Base-by-base conservation (phyloP, 2,888 invertebrate species). In the Notodonta ziczac region DNA sequence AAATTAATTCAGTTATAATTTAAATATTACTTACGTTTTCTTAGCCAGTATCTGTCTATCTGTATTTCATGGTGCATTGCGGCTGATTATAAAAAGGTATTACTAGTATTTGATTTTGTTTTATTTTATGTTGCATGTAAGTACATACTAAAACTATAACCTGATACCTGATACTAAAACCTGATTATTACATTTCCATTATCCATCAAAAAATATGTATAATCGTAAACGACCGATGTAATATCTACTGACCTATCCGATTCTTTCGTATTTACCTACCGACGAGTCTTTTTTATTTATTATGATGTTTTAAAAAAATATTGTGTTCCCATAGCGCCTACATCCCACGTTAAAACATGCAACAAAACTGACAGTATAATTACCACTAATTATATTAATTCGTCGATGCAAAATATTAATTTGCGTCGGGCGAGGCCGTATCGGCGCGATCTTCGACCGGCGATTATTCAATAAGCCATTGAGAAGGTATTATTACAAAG, bases 401-500 rank as follows among this genome's bases (percentile, higher is more conserved):
- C 81, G 66, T 61, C 73, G 78, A 77, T 77, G 78, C 81, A 76
- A 83, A 84, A 85, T 86, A 89, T 89, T 90, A 91, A 90, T 90
- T 90, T 89, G 81, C 84, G 78, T 82, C 74, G 77, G 74, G 74
- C 67, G 76, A 78, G 72, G 70, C 64, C 70, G 66, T 77, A 82
- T 84, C 82, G 70, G 70, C 70, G 60, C 71, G 76, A 84, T 87
- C 88, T 82, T 60, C 65, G 72, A 72, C 75, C 74, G 74, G 73
- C 84, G 85, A 86, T 90, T 85, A 90, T 91, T 91, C 86, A 91
- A 91, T 90, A 87, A 87, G 81, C 85, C 80, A 86, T 85, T 86
- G 82, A 84, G 77, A 80, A 82, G 73, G 72, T 70, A 79, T 82
- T 84, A 84, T 84, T 73, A 72, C 72, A 76, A 24, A 9, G 42